A percentile compares a stretch with the other conserved stretches of the same genome.
Evolutionary conservation across 2,888 invertebrate genomes (phyloP).

Genomic region (Tachina fera): DNA sequence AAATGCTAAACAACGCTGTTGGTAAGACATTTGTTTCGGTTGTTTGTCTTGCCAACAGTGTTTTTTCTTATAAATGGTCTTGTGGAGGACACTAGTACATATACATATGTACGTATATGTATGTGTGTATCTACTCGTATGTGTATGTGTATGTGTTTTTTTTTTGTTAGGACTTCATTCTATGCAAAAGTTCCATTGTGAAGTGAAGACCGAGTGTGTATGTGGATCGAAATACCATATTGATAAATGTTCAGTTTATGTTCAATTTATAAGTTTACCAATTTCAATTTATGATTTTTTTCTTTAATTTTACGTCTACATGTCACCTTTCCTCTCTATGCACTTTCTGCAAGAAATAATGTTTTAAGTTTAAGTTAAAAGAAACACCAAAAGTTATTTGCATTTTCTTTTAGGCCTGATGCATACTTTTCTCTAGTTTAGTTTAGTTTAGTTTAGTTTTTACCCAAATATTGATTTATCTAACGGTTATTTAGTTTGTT

Average conservation of each 20-base stretch:
- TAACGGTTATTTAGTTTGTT: conserved; percentile 14
- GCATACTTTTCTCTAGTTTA: neutral
- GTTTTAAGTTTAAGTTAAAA: neutral
- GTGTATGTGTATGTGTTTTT: too few species aligned
- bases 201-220: neutral
- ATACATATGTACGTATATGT: too few species aligned
- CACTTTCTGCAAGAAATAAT: conserved; percentile 34
- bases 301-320: neutral
- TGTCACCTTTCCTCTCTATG: neutral
- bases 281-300: conserved; percentile 55
- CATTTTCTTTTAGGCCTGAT: neutral
- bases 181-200: neutral
- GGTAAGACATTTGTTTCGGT: too few species aligned
- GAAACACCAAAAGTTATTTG: conserved; percentile 10
- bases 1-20: too few species aligned
- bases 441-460: conserved; percentile 10
- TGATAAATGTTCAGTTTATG: conserved; percentile 59
- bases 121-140: too few species aligned
- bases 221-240: conserved; percentile 28
- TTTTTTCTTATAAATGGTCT: too few species aligned
- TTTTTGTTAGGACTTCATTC: neutral
- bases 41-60: too few species aligned
- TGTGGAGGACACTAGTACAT: too few species aligned
- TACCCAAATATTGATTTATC: neutral
- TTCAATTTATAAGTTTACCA: conserved; percentile 48